Evolutionary conservation across 2,797 vertebrate genomes (phyloP), one percentile per base, ranked within the genome.

Genomic region (Xiphophorus birchmanni): DNA sequence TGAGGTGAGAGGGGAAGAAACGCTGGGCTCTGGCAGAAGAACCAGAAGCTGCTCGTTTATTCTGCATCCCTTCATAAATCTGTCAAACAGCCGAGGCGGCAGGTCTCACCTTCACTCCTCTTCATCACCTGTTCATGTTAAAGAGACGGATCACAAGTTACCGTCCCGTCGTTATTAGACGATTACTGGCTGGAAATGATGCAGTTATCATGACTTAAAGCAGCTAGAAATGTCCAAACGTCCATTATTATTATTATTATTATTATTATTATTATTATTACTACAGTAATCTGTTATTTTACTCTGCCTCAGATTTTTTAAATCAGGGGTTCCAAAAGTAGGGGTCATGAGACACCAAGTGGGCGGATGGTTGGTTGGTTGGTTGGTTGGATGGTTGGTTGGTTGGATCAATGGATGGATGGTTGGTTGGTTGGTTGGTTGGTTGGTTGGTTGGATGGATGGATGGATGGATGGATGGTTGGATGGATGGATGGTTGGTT

Each of bases 1-100:
- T 94, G 95, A 95, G 93, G 93, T 95, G 95, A 86, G 87, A 94
- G 92, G 82, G 83, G 78, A 65, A 79, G 77, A 78, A 54, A 75
- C 67, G 79, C 82, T 72, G 65, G 63, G 45, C 86, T 35, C 58
- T 73, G 56, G 74, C 82, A 82, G 63, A 35, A 82, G 56, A 63
- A 74, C 65, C 67, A 86, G 77, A 80, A 80, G 76, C 76, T 80
- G 72, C 67, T 80, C 81, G 76, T 82, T 71, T 74, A 47, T 73
- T 69, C 58, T 75, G 73, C 74, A 71, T 65, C 42, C 12, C 29
- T 74, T 73, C 77, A 63, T 75, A 80, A 60, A 13, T 32, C n/a
- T 60, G 8, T 60, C 5, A 32, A 32, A 63, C 58, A 7, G 58
- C 18, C 58, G 58, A 32, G n/a, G 58, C 58, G 5, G 58, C 48